Base-by-base conservation (phyloP, 1,140 invertebrate species). In the Nixonia krombeini region DNA sequence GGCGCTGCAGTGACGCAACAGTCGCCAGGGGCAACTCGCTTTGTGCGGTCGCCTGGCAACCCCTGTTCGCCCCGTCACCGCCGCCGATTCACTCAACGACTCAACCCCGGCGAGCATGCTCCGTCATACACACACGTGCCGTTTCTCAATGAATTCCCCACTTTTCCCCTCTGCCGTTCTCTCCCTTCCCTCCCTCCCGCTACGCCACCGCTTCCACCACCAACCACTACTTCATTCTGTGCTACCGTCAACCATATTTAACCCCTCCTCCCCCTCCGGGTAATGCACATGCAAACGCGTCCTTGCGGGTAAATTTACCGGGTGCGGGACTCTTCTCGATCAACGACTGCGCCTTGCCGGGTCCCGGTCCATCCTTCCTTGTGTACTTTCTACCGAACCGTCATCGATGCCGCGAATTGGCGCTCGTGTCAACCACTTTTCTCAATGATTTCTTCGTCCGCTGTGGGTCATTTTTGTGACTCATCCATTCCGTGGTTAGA, bases 1-100 rank as follows among this genome's bases (percentile, higher is more conserved):
- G 70, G 63, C 73, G 74, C 71, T 68, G 73, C 74, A 75, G 70
- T 78, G 76, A 77, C 76, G 76, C 75, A 78, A 78, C 59, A 76
- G 76, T 78, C 73, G 65, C 63, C 72, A 78, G 65, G 73, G 75
- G 76, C 75, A 78, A 78, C 75, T 58, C 55, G 68, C 52, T 52
- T 51, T 45, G 50, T 55, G 70, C 59, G 68, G 74, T 78, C 58
- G 75, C 73, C 51, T 62, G 73, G 75, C 76, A 76, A 78, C 76
- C 73, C 74, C 56, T 25, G 38, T 59, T 52, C 53, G 63, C n/a
- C n/a, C n/a, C 47, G 38, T 41, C 52, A 10, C 38, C 52, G 9
- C 49, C 26, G 8, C 15, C 47, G n/a, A 15, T 31, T 13, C 31
- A 16, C 53, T 44, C 35, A 55, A 51, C 52, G 35, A 45, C 57